Percentiles rank a stretch among this genome's conserved stretches.
Evolutionary conservation across 2,888 invertebrate species (phyloP).

Genomic region (Phlogophora meticulosa): DNA sequence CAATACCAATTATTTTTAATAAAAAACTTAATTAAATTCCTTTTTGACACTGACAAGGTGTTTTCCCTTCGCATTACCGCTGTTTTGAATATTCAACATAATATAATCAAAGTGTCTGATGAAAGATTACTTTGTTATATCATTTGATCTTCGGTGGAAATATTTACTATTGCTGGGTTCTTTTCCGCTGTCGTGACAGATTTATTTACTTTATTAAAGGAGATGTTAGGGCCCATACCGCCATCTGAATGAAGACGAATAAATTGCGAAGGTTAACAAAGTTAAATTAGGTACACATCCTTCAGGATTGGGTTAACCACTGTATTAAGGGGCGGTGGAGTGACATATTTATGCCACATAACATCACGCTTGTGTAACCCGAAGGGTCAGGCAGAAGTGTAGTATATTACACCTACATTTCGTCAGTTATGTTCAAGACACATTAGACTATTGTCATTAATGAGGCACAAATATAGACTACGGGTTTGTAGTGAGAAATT

Average conservation of each 20-base stretch:
- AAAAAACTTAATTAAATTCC: conserved; percentile 61
- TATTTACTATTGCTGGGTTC: conserved; percentile 36
- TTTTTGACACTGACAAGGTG: conserved; percentile 61
- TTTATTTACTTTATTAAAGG: conserved; percentile 58
- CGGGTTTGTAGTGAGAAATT: no score
- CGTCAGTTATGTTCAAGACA: no score
- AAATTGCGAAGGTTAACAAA: conserved; percentile 58
- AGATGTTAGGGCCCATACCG: conserved; percentile 42
- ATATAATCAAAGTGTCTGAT: conserved; percentile 58
- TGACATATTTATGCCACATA: conserved; percentile 43
- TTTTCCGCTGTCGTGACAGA: conserved; percentile 49
- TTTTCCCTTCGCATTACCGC: conserved; percentile 45
- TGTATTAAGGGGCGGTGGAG: conserved; percentile 30
- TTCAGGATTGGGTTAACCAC: conserved; percentile 45
- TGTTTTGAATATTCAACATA: conserved; percentile 51
- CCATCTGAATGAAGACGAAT: conserved; percentile 51
- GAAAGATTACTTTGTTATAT: conserved; percentile 48
- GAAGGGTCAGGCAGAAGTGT: no score
- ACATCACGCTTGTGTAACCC: no score
- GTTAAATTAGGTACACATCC: conserved; percentile 56
- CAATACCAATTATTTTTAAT: conserved; percentile 58
- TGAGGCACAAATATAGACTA: no score
- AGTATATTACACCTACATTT: no score
- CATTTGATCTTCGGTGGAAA: conserved; percentile 55
- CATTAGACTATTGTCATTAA: no score